These are phyloP conservation scores for Seriola quinqueradiata DNA, from an alignment of 2,113 vertebrate species.

Conservation along the genomic window DNA sequence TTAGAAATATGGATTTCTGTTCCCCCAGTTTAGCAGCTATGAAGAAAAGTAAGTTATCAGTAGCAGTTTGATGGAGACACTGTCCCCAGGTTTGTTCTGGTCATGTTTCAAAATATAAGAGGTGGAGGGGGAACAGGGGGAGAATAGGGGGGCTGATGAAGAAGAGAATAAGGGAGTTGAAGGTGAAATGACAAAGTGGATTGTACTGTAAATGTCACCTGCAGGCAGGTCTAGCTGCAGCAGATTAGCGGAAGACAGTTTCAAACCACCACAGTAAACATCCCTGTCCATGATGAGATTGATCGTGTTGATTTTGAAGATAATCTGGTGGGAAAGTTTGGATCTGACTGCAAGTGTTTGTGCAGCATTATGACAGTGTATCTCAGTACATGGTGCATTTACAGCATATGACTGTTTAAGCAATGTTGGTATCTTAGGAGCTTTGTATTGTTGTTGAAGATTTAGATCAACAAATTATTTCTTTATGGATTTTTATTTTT, in stretches of 20 bases:
- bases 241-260: conserved; percentile 17
- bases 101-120: conserved; percentile 54
- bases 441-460: too few relatives aligned
- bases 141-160: conserved; percentile 25
- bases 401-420: not conserved
- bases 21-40: conserved; percentile 19
- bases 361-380: not conserved
- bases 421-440: not conserved
- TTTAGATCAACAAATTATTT: not conserved
- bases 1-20: conserved; percentile 36
- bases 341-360: not conserved
- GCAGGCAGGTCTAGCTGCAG: conserved; percentile 8
- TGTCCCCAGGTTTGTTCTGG: not conserved
- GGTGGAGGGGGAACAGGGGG: conserved; percentile 28
- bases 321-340: conserved; percentile 12
- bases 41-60: conserved; percentile 21
- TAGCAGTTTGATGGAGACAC: conserved; percentile 25
- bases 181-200: conserved; percentile 45
- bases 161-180: not conserved
- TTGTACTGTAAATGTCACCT: conserved; percentile 34
- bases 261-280: not conserved
- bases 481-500: not conserved
- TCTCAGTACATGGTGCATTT: not conserved
- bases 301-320: conserved; percentile 18
- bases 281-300: conserved; percentile 10